A percentile compares a stretch with the other conserved stretches of the same genome.
Evolutionary conservation across 64 coral and sea anemone genomes (phyloP).

Genomic region (Montipora sp.): DNA sequence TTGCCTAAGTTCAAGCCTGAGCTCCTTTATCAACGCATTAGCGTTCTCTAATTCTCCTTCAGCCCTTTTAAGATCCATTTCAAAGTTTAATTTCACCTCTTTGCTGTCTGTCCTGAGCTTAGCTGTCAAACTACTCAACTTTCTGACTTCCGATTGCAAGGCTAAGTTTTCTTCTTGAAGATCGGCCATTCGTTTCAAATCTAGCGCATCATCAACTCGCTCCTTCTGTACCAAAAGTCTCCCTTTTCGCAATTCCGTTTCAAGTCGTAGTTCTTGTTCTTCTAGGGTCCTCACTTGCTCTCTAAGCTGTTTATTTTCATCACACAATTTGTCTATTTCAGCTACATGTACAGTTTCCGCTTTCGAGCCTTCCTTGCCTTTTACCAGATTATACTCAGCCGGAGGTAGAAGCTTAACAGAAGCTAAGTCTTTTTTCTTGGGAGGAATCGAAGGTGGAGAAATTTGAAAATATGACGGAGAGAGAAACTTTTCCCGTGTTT

Average conservation of each 20-base stretch:
- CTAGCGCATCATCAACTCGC: constrained; percentile 67
- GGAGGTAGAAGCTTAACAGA: constrained; percentile 44
- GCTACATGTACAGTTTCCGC: not conserved
- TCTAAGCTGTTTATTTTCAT: constrained; percentile 56
- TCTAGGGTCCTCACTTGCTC: constrained; percentile 31
- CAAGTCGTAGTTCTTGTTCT: constrained; percentile 36
- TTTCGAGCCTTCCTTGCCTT: constrained; percentile 9
- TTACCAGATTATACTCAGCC: constrained; percentile 51
- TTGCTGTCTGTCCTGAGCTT: constrained; percentile 78
- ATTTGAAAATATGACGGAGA: constrained; percentile 78
- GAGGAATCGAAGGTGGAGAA: constrained; percentile 25
- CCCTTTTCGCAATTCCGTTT: constrained; percentile 51
- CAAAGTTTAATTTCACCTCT: constrained; percentile 66
- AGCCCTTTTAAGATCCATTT: constrained; percentile 54
- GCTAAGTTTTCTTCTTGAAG: constrained; percentile 84
- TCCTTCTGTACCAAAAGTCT: constrained; percentile 66
- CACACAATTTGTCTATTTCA: constrained; percentile 22
- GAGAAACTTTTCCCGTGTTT: constrained; percentile 44
- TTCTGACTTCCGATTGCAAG: constrained; percentile 77
- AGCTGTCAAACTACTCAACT: constrained; percentile 45
- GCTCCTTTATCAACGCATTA: constrained; percentile 42
- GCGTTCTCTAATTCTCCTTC: constrained; percentile 73
- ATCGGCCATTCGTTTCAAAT: constrained; percentile 67
- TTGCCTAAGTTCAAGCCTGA: constrained; percentile 64
- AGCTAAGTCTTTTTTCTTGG: constrained; percentile 32